Base-by-base conservation (phyloP, 2,113 vertebrate species). In the Rhea americana region DNA sequence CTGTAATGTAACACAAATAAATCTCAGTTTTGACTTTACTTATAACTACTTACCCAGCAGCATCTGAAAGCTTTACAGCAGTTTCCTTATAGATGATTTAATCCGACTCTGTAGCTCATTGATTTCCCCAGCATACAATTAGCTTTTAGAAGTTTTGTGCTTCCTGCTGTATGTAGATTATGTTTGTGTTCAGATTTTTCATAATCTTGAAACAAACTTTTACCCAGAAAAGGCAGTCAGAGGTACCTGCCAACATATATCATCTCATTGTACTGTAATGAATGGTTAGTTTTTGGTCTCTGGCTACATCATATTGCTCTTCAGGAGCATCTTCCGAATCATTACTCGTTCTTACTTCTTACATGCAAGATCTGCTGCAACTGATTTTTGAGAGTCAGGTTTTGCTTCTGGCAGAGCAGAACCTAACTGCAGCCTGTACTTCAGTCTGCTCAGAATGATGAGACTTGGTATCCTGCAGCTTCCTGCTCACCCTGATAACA, bases 341-440 rank as follows among this genome's bases (percentile, higher is more conserved):
- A 3, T 0, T 5, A 22, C 28, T 71, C 35, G 32, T 18, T 74
- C 48, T 32, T 58, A 58, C 28, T 18, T 74, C 48, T 32, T 58
- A 58, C 28, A 0, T 5, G 5, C 1, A 2, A 24, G 75, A 7
- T 72, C n/a, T 16, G 15, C 8, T 74, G 65, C 20, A 9, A 0
- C 1, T 43, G 56, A 7, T 68, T 15, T 80, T 81, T 67, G 28
- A 20, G 32, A 15, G 13, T 63, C 22, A 1, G 17, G 70, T 67
- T 35, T 11, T 37, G 51, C 13, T 73, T 17, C 28, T 5, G 16
- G 63, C 56, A 65, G 48, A 62, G 35, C 47, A 70, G 48, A 45
- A 7, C 32, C 48, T 25, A 83, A 53, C 43, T 45, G 62, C 59
- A 55, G 47, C 20, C 74, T 66, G 8, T 35, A 15, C 19, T 85